phyloP scores from a whole-genome alignment of 2,888 invertebrate genomes.

The Napeogenes sylphis region DNA sequence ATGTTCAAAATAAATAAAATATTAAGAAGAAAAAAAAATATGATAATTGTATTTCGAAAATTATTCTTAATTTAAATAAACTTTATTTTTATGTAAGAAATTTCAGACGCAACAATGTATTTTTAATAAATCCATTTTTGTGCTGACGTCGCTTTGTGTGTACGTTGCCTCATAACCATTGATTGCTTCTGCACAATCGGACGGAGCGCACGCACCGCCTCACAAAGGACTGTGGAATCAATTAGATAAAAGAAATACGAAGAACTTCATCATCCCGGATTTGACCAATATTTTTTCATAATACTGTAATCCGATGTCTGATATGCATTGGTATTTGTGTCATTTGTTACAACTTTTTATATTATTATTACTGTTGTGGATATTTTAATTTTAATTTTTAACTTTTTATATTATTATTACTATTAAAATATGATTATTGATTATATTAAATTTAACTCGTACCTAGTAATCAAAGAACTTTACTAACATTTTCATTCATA shows the following conservation, averaged over 20 bases:
- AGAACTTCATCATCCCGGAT: constrained; percentile 58
- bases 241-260: constrained; percentile 65
- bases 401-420: too few relatives aligned
- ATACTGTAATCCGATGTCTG: constrained; percentile 1
- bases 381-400: too few relatives aligned
- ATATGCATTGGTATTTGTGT: neutral
- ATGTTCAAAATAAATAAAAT: neutral
- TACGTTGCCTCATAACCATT: constrained; percentile 56
- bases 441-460: too few relatives aligned
- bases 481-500: too few relatives aligned
- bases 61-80: neutral
- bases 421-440: too few relatives aligned
- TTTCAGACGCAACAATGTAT: neutral
- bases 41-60: neutral
- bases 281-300: constrained; percentile 24
- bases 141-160: constrained; percentile 26
- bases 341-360: too few relatives aligned
- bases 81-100: neutral
- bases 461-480: too few relatives aligned
- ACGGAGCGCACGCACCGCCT: constrained; percentile 55
- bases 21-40: too few relatives aligned
- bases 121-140: constrained; percentile 17
- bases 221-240: constrained; percentile 64
- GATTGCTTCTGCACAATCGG: constrained; percentile 61
- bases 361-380: too few relatives aligned